Evolutionary conservation across 2,797 vertebrate genomes (phyloP), one percentile per base, ranked within the genome.

Genomic region (Austrolebias charrua): DNA sequence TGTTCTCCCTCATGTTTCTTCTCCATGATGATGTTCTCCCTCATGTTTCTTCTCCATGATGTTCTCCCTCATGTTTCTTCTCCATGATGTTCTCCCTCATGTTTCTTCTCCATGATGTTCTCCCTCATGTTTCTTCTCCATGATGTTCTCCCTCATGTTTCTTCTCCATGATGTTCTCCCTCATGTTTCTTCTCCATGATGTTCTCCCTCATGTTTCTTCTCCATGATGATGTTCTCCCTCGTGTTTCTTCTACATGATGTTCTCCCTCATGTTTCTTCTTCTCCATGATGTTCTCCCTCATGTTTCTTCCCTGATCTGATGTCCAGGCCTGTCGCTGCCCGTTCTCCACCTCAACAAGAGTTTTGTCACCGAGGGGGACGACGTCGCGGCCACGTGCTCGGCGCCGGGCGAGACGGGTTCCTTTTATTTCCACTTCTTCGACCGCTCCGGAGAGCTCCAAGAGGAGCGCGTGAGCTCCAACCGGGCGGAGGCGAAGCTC

Each of bases 281-380:
- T 24, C 24, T 24, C 24, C 24, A 24, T 24, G 24, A 24, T 24
- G 24, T 24, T 24, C 24, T 24, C 24, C 24, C 24, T 24, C 24
- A 24, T 24, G 24, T 24, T 24, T 24, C 24, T 24, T 24, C 3
- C 24, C 24, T 24, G 24, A 2, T 33, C 4, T 33, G 31, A 33
- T 33, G 3, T 73, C 51, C 82, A 94, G 93, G 92, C 15, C 44
- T 92, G 53, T 85, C 88, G 2, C 67, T 38, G 13, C 92, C 93
- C 4, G 5, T 65, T 2, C 71, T 94, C 20, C 28, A 1, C 0
- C 18, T 93, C 1, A 63, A 67, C 57, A 79, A 49, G 5, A 0
- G 0, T 0, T 6, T 1, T 1, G 8, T 91, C 48, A 78, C 0
- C 1, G 91, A 94, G 71, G 89, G 82, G 10, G 86, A 91, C 14